Evolutionary conservation across 2,888 invertebrate species (phyloP), one percentile per base, ranked within the genome.

Genomic region (Microctonus hyperodae): DNA sequence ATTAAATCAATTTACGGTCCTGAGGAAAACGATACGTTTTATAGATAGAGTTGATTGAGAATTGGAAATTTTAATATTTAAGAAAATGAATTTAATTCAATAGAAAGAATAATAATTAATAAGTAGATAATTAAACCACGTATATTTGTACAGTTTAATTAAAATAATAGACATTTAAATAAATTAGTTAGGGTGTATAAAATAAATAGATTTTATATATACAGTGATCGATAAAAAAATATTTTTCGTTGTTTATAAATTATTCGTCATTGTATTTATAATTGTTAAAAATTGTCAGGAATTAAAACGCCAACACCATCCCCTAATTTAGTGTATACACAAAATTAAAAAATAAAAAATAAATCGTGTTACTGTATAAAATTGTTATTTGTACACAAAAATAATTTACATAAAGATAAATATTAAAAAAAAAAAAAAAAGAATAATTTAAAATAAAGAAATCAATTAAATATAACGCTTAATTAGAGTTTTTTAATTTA

Each of bases 1-100:
- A 67, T 70, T 66, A 59, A 40, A 25, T 33, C 31, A 11, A 13
- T 35, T 57, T 10, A 33, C 9, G 22, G 33, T 33, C 50, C 50
- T 33, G 13, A 33, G 33, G 10, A n/a, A 16, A 20, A 5, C 28
- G 20, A 16, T 16, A 16, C 28, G 16, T 10, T 16, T 33, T n/a
- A 35, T 33, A 31, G n/a, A 56, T 56, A 56, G 16, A 20, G 3
- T 33, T 51, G 33, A 55, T 25, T 35, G 53, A 57, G 48, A 64
- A 25, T 28, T 56, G 22, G 33, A 55, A 50, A 31, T 35, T n/a
- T 25, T 59, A 59, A 20, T 28, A 28, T 22, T 44, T 28, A n/a
- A 62, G n/a, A 13, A 57, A 40, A 37, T 40, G n/a, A n/a, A n/a
- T n/a, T n/a, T n/a, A n/a, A n/a, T n/a, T n/a, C n/a, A 37, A 37